Evolutionary conservation across 2,113 vertebrate genomes (phyloP), one percentile per base, ranked within the genome.

Genomic region (Gasterosteus aculeatus): DNA sequence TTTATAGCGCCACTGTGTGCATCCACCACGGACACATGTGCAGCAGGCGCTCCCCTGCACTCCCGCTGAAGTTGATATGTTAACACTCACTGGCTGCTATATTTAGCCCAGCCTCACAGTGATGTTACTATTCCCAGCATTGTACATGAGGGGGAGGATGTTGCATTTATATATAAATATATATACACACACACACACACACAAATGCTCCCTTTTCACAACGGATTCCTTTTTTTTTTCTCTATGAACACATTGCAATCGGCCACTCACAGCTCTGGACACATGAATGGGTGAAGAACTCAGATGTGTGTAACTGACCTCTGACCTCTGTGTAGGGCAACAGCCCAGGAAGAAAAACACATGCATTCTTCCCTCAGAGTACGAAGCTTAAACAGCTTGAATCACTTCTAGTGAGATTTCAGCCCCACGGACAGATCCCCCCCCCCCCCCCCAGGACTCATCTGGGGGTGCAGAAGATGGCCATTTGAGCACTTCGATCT

Each of bases 21-120:
- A 88, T 78, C 57, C 87, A 87, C 78, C 62, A 82, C 85, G 75
- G 78, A 65, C 86, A 86, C 89, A 92, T 83, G 88, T 92, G 91
- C 84, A 75, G 84, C 86, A 85, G 88, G 87, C 80, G 90, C 86
- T 90, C 91, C 83, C 81, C 84, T 84, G 83, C 85, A 65, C 85
- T 89, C 82, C 85, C 83, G 87, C 89, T 80, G 74, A 88, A 91
- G 90, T 89, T 93, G 93, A 93, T 90, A 94, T 92, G 93, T 89
- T 94, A 92, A 92, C 92, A 92, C 89, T 94, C 92, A 92, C 92
- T 93, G 93, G 91, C 89, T 93, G 91, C 93, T 95, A 95, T 95
- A 91, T 94, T 92, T 94, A 94, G 93, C 87, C 51, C 90, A 87
- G 90, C 88, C 91, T 91, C 79, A 87, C 92, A 90, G 91, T 91